These are phyloP conservation scores for Mongoloraphidia duomilia DNA, from an alignment of 2,888 invertebrate genomes.

Conservation along the genomic window DNA sequence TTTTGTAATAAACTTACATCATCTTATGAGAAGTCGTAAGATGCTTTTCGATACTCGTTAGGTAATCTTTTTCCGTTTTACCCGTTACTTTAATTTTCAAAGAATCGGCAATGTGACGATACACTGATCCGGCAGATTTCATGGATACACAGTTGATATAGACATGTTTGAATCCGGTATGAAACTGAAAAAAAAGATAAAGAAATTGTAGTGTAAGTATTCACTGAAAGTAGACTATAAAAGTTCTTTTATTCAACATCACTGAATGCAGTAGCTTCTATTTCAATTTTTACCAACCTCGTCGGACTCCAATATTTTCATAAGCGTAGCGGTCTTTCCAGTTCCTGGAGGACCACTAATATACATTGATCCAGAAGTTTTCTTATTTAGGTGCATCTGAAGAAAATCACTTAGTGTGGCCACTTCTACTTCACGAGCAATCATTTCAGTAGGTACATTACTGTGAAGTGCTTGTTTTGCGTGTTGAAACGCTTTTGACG, in stretches of 20 bases:
- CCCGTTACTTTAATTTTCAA: conserved; percentile 41
- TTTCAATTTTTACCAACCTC: conserved; percentile 32
- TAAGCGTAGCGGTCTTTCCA: conserved; percentile 84
- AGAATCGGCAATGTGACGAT: conserved; percentile 60
- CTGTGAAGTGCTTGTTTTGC: conserved; percentile 28
- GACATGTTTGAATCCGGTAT: conserved; percentile 41
- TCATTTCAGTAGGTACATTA: conserved; percentile 29
- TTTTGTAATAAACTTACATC: conserved; percentile 40
- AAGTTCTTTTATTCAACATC: conserved; percentile 1
- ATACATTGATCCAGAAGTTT: conserved; percentile 70
- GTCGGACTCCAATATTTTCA: conserved; percentile 51
- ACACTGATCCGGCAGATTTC: conserved; percentile 70
- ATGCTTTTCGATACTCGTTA: conserved; percentile 53
- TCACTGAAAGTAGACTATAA: conserved; percentile 1
- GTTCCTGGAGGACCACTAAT: conserved; percentile 96
- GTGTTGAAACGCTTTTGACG: conserved; percentile 20
- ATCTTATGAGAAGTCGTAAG: conserved; percentile 51
- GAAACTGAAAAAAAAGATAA: conserved; percentile 31
- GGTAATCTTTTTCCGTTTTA: conserved; percentile 49
- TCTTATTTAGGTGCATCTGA: conserved; percentile 42
- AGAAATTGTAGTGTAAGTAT: conserved; percentile 5
- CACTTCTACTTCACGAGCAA: conserved; percentile 71
- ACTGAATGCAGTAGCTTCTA: too few relatives aligned
- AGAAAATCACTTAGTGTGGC: conserved; percentile 54
- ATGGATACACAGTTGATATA: conserved; percentile 83